Evolutionary conservation across 2,797 vertebrate species (phyloP), one percentile per base, ranked within the genome.

Genomic region (Channa striata): DNA sequence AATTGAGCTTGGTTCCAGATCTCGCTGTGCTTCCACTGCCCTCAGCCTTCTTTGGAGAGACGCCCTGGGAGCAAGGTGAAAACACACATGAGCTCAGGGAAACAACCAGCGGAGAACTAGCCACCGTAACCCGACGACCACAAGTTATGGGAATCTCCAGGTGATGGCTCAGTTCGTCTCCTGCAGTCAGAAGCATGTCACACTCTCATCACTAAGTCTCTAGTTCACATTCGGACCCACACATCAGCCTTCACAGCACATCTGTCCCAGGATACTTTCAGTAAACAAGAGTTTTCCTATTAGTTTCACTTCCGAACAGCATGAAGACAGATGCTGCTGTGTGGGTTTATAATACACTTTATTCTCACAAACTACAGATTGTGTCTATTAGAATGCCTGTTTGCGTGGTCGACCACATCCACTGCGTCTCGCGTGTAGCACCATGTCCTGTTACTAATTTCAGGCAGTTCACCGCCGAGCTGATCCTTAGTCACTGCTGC

Each of bases 401-500:
- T 58, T 56, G 30, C 30, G 30, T 23, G 16, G 25, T 65, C 25
- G 11, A 40, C 59, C 25, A 0, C 21, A 19, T 52, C 1, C 50
- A 8, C 59, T 20, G 11, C 51, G 51, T 64, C 33, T 65, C 23
- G 34, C 61, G 44, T 33, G 20, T 47, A 49, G 50, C 58, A 61
- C 23, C 36, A 21, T 70, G 67, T 21, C 30, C 56, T 64, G 30
- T 56, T 69, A 50, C 53, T 81, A 20, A 74, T 76, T 67, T 68
- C 49, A 75, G 56, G 25, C 25, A 30, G 6, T 30, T 2, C 25
- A 30, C 25, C 25, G 25, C 4, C 6, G 25, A 33, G 48, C 37
- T 37, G 44, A 75, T 25, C 57, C 65, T 62, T 59, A 62, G 59
- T 63, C 68, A 66, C 62, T 56, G 64, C 77, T 81, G 66, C 60